A percentile compares a stretch with the other conserved stretches of the same genome.
phyloP scores from a whole-genome alignment of 2,113 vertebrate species.

The Hydrolagus affinis region DNA sequence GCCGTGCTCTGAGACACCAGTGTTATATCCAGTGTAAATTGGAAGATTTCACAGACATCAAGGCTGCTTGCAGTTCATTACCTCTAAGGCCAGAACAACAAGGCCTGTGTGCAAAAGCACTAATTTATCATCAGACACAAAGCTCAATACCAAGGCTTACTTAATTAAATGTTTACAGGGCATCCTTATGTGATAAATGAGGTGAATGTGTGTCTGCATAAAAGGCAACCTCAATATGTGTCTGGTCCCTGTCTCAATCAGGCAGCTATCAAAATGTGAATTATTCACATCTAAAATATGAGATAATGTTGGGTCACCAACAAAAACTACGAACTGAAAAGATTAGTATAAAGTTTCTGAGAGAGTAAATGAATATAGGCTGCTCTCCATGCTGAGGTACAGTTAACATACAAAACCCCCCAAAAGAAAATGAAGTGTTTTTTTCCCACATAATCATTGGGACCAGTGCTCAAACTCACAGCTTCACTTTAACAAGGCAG shows the following conservation, averaged over 20 bases:
- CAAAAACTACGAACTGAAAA: neutral
- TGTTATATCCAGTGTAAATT: neutral
- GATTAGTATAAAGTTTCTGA: too few species aligned
- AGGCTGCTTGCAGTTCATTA: neutral
- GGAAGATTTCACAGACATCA: neutral
- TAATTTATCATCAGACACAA: neutral
- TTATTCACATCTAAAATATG: neutral
- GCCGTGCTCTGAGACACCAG: neutral
- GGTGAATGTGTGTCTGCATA: neutral
- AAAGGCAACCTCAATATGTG: neutral
- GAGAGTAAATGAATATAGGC: neutral
- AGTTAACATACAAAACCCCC: neutral
- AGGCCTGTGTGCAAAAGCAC: too few species aligned
- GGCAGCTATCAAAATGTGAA: neutral
- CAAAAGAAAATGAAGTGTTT: neutral
- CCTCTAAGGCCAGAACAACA: too few species aligned
- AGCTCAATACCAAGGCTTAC: neutral
- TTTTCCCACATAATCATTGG: neutral
- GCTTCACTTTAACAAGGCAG: too few species aligned
- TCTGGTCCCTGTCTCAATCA: neutral
- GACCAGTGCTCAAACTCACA: too few species aligned
- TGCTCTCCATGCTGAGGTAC: neutral
- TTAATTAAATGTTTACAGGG: neutral
- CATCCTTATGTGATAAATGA: conserved; percentile 12
- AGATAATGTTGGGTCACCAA: neutral